Conservation (phyloP, 2,797 vertebrate species). For the Diplodus puntazzo region DNA sequence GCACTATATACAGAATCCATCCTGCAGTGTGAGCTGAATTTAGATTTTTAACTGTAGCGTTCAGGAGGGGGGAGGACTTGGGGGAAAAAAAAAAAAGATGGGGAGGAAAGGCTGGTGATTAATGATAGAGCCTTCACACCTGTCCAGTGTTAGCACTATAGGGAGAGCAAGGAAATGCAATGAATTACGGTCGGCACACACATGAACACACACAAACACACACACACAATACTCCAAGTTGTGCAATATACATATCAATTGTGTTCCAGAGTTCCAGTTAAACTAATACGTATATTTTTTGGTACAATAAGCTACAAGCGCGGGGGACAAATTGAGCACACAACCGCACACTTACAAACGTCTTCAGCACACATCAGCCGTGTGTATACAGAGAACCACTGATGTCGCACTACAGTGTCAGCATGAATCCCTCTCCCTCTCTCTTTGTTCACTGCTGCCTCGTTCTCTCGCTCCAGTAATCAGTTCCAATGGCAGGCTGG, state of each 20-base stretch:
- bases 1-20: conserved; percentile 60
- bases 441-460: conserved; percentile 14
- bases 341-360: background rate
- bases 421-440: conserved; percentile 1
- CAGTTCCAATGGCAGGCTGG: conserved; percentile 38
- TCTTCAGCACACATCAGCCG: conserved; percentile 3
- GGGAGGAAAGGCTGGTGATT: conserved; percentile 50
- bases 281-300: conserved; percentile 36
- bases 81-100: conserved; percentile 1
- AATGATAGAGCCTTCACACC: conserved; percentile 57
- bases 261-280: conserved; percentile 7
- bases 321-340: background rate
- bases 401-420: conserved; percentile 18
- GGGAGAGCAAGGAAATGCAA: conserved; percentile 13
- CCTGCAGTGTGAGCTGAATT: conserved; percentile 73
- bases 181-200: conserved; percentile 31
- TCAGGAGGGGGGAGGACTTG: background rate
- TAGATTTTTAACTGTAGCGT: conserved; percentile 57
- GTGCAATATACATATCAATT: conserved; percentile 17
- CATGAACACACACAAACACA: conserved; percentile 9
- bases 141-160: conserved; percentile 26
- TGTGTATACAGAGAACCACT: conserved; percentile 26
- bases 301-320: conserved; percentile 6
- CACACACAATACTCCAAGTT: background rate
- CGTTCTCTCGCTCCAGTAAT: conserved; percentile 32